A percentile compares a stretch with the other conserved stretches of the same genome.
phyloP scores from a whole-genome alignment of 2,888 invertebrate species.

The Brenthis hecate region DNA sequence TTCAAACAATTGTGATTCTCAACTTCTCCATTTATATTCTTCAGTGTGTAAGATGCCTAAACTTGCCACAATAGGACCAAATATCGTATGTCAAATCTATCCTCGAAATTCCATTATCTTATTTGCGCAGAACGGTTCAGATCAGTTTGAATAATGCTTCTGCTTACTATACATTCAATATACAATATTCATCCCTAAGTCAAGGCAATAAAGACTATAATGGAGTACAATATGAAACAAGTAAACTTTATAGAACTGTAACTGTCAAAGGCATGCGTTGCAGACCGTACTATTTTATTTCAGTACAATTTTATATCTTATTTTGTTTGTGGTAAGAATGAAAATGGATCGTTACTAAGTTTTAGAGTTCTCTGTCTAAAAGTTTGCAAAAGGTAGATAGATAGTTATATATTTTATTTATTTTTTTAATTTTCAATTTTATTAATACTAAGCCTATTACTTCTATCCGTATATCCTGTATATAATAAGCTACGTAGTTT shows the following conservation, averaged over 20 bases:
- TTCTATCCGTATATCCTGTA: too few relatives aligned
- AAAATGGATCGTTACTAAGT: conserved; percentile 37
- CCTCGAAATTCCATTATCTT: conserved; percentile 59
- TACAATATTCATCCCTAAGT: conserved; percentile 28
- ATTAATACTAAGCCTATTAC: too few relatives aligned
- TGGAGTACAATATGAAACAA: conserved; percentile 16
- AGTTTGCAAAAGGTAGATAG: too few relatives aligned
- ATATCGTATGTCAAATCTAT: conserved; percentile 46
- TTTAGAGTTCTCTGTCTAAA: conserved; percentile 7
- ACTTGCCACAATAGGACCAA: conserved; percentile 33
- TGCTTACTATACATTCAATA: conserved; percentile 26
- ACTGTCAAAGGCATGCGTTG: conserved; percentile 59
- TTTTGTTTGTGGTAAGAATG: conserved; percentile 24
- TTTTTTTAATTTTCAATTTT: too few relatives aligned
- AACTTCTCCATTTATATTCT: conserved; percentile 26
- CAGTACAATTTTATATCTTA: conserved; percentile 33
- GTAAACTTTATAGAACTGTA: conserved; percentile 49
- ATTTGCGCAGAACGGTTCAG: conserved; percentile 52
- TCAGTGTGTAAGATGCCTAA: conserved; percentile 32
- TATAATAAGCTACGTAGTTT: too few relatives aligned
- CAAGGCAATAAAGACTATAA: conserved; percentile 34
- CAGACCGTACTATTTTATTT: conserved; percentile 37
- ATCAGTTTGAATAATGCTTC: conserved; percentile 51
- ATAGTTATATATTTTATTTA: too few relatives aligned
- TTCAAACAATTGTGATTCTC: conserved; percentile 19